Conservation (phyloP, 64 coral and sea anemone genomes). For the Cladopsammia gracilis region DNA sequence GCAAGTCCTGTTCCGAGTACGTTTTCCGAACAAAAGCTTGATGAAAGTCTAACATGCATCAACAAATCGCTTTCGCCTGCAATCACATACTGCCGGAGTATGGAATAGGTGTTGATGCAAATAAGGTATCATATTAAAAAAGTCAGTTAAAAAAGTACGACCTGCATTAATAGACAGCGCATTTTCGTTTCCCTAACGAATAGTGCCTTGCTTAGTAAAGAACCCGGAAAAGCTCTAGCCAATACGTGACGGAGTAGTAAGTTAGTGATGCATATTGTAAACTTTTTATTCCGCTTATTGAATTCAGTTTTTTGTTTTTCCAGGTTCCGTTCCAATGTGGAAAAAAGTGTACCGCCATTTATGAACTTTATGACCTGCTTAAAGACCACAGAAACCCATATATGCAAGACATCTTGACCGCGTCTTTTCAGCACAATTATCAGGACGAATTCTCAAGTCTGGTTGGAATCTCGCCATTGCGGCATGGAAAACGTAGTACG, state of each 20-base stretch:
- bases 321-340: background rate
- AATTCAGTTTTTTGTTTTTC: background rate
- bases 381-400: constrained; percentile 48
- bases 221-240: no score
- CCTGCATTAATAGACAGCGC: no score
- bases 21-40: background rate
- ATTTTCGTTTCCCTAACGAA: no score
- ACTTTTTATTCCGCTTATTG: no score
- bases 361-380: constrained; percentile 19
- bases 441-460: background rate
- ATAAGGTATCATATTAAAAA: background rate
- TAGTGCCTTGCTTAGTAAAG: no score
- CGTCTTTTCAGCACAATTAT: constrained; percentile 6
- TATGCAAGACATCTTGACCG: constrained; percentile 10
- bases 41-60: background rate
- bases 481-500: background rate
- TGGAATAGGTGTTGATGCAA: background rate
- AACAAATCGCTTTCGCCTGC: constrained; percentile 35
- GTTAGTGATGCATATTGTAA: no score
- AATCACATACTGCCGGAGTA: background rate
- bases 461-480: background rate
- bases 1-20: background rate
- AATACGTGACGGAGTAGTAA: no score
- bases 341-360: background rate
- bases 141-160: no score